A percentile compares a stretch with the other conserved stretches of the same genome.
phyloP scores from a whole-genome alignment of 2,113 vertebrate species.

The Rhagologus leucostigma region DNA sequence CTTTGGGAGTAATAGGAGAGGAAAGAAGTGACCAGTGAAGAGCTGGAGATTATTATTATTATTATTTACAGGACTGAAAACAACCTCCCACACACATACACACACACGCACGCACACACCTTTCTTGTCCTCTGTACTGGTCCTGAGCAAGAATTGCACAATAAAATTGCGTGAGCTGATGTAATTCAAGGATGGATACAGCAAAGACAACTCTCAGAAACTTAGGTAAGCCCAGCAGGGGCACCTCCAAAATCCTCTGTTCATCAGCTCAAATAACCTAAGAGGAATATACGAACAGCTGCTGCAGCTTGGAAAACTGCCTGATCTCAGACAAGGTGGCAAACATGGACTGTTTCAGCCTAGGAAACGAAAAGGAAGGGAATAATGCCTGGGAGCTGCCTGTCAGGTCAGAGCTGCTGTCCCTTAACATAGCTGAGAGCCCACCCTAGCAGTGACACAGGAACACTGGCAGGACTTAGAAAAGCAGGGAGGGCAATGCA shows the following conservation, averaged over 20 bases:
- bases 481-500: background rate
- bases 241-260: background rate
- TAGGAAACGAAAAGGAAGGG: background rate
- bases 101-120: background rate
- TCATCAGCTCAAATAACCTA: background rate
- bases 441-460: background rate
- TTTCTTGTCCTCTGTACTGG: background rate
- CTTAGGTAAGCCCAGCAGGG: background rate
- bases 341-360: background rate
- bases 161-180: background rate
- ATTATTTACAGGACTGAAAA: background rate
- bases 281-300: background rate
- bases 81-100: background rate
- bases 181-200: background rate
- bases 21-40: background rate
- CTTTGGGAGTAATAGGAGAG: background rate
- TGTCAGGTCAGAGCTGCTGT: background rate
- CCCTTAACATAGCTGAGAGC: background rate
- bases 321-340: background rate
- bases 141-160: background rate
- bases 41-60: background rate
- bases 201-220: background rate
- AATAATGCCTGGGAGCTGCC: background rate
- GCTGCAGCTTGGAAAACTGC: background rate
- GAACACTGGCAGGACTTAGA: background rate